Base-by-base conservation (phyloP, 92 coral and sea anemone genomes). In the Porites divaricata region DNA sequence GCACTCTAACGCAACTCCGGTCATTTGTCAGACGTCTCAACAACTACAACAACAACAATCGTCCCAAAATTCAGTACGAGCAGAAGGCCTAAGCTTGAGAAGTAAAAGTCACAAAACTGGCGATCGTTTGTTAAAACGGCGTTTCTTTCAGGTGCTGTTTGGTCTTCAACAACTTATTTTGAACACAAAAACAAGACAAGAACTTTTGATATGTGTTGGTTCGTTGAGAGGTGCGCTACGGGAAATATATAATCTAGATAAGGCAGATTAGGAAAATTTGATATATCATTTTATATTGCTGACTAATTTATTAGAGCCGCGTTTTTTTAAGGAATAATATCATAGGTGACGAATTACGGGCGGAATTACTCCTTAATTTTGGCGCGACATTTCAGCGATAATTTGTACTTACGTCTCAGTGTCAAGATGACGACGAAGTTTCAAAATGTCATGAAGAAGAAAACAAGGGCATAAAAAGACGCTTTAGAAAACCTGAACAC, bases 181-280 rank as follows among this genome's bases (percentile, higher is more conserved):
- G 76, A 63, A 58, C 23, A 41, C 76, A 4, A 69, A 58, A 12
- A 69, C 76, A 6, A 80, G 76, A 45, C 35, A 50, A 15, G 76
- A 80, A 28, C 21, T 68, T 7, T 14, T 54, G 64, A 54, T 54
- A 24, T 80, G 76, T 25, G 26, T 80, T 24, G 19, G 59, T 8
- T 80, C 63, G 10, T n/a, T 80, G 57, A 80, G 51, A 13, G 48
- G 57, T 67, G 85, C 76, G 13, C 19, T 80, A 70, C 58, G 57
- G 19, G 85, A 80, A 69, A 57, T n/a, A 13, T 54, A 80, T n/a
- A 41, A 51, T 50, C 35, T 80, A 5, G 54, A 2, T 22, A 49
- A 20, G 50, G 35, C 8, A 15, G 59, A 54, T 11, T 11, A 54
- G 59, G 59, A 54, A 54, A 54, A 11, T 54, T 54, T 54, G 14